Base-by-base conservation (phyloP, 2,113 vertebrate species). In the Cephalopholis sonnerati region DNA sequence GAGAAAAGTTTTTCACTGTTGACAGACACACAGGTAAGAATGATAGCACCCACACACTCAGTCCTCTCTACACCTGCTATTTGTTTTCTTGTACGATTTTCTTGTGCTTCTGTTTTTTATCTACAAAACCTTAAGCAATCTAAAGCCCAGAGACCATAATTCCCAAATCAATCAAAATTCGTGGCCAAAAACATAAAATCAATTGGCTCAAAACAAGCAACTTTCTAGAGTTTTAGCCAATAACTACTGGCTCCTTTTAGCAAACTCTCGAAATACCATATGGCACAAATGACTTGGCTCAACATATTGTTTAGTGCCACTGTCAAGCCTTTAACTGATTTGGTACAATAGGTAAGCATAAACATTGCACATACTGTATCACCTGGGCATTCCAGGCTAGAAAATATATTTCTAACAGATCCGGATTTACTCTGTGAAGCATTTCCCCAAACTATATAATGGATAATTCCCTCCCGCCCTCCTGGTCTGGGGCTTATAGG, bases 1-100 rank as follows among this genome's bases (percentile, higher is more conserved):
- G 96, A 4, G 98, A 99, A 90, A 97, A 88, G 85, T 97, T 97
- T 93, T 99, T 99, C 87, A 96, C 96, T 0, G 98, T 99, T 89
- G 98, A 99, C 92, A 96, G 94, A 88, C 96, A 97, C 92, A 97
- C 97, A n/a, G 98, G 98, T 99, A 94, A 97, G 93, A 67, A 13
- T 5, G 10, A 68, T 17, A 27, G 70, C 59, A 0, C n/a, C 27
- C 4, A 73, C 27, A 51, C 27, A 61, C 22, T 10, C 64, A 50
- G 25, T 6, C 15, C 2, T 29, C 20, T 1, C 12, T 20, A 46
- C 63, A 55, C 16, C 20, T 69, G 15, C 2, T 46, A 0, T 55
- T 62, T 46, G 16, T 36, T 36, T 18, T 59, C 44, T 10, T 17
- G 11, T 22, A 25, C 27, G 15, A 39, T 62, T 57, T 39, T 63